These are phyloP conservation scores for Arctocebus calabarensis DNA, from an alignment of 2,797 vertebrate genomes.

Conservation along the genomic window DNA sequence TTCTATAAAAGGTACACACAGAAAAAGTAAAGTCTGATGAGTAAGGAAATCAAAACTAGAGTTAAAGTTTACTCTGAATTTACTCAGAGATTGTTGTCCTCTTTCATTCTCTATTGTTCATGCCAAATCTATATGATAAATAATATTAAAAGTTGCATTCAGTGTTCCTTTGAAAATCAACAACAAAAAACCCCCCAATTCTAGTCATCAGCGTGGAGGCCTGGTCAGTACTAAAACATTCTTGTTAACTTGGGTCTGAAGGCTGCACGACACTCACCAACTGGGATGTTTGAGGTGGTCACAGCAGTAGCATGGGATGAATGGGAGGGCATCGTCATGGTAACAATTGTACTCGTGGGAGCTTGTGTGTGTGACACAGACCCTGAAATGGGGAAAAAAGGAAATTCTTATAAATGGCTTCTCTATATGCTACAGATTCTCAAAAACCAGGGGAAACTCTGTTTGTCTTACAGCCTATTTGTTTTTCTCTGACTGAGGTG, in stretches of 20 bases:
- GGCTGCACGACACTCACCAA: constrained; percentile 90
- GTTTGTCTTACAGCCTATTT: neutral
- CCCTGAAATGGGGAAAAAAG: constrained; percentile 87
- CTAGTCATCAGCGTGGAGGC: neutral
- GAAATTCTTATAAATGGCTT: constrained; percentile 48
- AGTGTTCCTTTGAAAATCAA: constrained; percentile 25
- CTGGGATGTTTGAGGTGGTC: constrained; percentile 97
- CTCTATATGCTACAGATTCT: neutral
- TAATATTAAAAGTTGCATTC: constrained; percentile 27
- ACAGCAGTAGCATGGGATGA: constrained; percentile 97
- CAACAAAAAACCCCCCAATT: neutral
- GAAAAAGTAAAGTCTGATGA: neutral
- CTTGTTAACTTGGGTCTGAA: neutral
- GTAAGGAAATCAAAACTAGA: constrained; percentile 17
- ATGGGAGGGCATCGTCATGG: constrained; percentile 98
- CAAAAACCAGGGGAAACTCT: neutral
- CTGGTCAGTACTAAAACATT: neutral
- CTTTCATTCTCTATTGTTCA: neutral
- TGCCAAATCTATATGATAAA: neutral
- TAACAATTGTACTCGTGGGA: constrained; percentile 96
- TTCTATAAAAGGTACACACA: neutral
- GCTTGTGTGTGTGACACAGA: constrained; percentile 96
- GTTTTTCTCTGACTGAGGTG: neutral
- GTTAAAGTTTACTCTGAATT: constrained; percentile 20
- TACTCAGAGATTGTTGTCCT: neutral